Conservation (phyloP, 2,797 vertebrate genomes). For the Neopelma chrysocephalum region DNA sequence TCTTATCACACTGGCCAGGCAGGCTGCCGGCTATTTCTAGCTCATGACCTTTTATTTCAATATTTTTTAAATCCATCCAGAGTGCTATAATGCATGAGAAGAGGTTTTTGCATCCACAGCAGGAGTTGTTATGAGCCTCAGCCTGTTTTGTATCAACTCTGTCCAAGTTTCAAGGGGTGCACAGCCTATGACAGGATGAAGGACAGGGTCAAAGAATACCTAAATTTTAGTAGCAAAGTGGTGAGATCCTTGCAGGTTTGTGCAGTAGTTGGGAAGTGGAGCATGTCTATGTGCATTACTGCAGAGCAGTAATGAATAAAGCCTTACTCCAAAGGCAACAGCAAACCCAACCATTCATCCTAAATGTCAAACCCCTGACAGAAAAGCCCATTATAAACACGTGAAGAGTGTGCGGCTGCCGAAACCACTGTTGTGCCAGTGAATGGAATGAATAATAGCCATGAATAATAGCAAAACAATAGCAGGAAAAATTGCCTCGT, state of each 20-base stretch:
- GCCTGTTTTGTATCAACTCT: not conserved
- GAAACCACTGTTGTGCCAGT: not conserved
- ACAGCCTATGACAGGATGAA: not conserved
- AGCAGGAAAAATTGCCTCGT: slow-evolving; percentile 13
- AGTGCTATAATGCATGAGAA: not conserved
- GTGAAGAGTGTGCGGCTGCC: not conserved
- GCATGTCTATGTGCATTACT: not conserved
- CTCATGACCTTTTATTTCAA: slow-evolving; percentile 51
- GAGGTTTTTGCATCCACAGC: not conserved
- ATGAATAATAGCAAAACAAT: slow-evolving; percentile 47
- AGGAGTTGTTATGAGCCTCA: not conserved
- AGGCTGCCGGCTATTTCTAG: slow-evolving; percentile 12
- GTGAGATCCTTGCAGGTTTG: not conserved
- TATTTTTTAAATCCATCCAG: slow-evolving; percentile 50
- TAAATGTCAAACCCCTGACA: not conserved
- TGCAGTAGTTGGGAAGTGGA: not conserved
- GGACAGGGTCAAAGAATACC: not conserved
- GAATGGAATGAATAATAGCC: slow-evolving; percentile 8
- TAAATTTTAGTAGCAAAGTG: not conserved
- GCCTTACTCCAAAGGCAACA: not conserved
- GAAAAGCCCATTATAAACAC: not conserved
- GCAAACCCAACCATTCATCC: not conserved
- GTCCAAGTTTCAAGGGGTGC: not conserved
- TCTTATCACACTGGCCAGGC: slow-evolving; percentile 47
- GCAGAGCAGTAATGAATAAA: not conserved